Evolutionary conservation across 2,797 vertebrate genomes (phyloP).

Genomic region (Melanotaenia boesemani): DNA sequence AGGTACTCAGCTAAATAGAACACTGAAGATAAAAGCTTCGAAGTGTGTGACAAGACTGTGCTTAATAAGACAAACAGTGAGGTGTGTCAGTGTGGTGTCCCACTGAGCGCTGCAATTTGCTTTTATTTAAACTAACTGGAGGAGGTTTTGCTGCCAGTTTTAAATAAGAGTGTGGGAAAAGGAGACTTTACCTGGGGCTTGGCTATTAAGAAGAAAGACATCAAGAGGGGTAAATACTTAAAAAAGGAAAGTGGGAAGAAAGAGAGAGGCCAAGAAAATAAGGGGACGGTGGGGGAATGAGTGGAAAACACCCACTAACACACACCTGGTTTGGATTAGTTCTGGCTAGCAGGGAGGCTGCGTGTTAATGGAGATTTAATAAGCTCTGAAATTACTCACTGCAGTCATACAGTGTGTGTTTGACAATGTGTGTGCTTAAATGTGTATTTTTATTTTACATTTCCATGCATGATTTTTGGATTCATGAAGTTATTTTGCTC

Average conservation of each 20-base stretch:
- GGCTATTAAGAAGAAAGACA: not conserved
- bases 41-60: slow-evolving; percentile 19
- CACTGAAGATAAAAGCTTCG: slow-evolving; percentile 10
- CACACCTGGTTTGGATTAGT: slow-evolving; percentile 78
- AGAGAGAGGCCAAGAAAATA: not conserved
- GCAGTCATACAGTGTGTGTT: slow-evolving; percentile 24
- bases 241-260: slow-evolving; percentile 1
- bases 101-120: slow-evolving; percentile 51
- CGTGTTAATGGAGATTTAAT: slow-evolving; percentile 82
- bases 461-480: slow-evolving; percentile 31
- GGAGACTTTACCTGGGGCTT: not conserved
- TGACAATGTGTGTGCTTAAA: not conserved
- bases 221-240: not conserved
- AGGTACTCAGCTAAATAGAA: slow-evolving; percentile 24
- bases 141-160: slow-evolving; percentile 44
- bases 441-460: slow-evolving; percentile 24
- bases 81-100: slow-evolving; percentile 47
- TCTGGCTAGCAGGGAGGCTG: slow-evolving; percentile 64
- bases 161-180: slow-evolving; percentile 31
- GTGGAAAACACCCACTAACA: slow-evolving; percentile 26
- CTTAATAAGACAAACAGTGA: slow-evolving; percentile 46
- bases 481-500: slow-evolving; percentile 30
- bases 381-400: slow-evolving; percentile 73
- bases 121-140: slow-evolving; percentile 64
- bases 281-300: slow-evolving; percentile 3